phyloP scores from a whole-genome alignment of 2,797 vertebrate genomes.

The Platyrinchus mystaceus region DNA sequence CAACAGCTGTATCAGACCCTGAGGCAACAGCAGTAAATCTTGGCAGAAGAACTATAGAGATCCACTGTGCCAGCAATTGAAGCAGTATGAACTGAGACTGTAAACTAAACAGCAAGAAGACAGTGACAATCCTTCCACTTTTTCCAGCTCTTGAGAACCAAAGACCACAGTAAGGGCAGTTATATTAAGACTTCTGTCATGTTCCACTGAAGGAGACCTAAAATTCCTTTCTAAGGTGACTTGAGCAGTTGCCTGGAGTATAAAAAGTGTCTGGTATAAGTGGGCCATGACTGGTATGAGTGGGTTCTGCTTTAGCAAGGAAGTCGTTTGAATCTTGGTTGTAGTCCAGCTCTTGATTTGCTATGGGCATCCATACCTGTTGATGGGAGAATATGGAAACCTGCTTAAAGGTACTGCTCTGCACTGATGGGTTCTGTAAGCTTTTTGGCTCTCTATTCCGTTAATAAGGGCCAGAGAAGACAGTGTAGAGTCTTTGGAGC shows the following conservation, averaged over 20 bases:
- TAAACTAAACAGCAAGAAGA: not conserved
- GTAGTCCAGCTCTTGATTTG: not conserved
- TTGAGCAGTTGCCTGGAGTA: not conserved
- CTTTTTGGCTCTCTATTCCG: not conserved
- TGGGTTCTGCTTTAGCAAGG: not conserved
- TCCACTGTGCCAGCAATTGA: not conserved
- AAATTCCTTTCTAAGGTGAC: not conserved
- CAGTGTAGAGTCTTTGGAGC: not conserved
- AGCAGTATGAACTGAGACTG: not conserved
- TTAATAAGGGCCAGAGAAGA: not conserved
- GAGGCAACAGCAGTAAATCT: slow-evolving; percentile 16
- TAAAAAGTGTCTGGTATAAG: not conserved
- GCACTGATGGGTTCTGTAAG: not conserved
- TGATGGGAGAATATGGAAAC: not conserved
- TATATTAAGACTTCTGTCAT: not conserved
- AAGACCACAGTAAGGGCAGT: not conserved
- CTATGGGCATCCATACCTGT: not conserved
- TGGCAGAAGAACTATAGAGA: not conserved
- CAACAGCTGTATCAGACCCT: not conserved
- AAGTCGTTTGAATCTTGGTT: not conserved
- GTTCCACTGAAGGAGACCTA: not conserved
- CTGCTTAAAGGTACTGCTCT: not conserved
- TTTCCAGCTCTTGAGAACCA: not conserved
- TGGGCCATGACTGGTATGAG: not conserved
- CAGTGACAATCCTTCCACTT: not conserved